phyloP scores from a whole-genome alignment of 2,888 invertebrate species.

The Clanis bilineata region DNA sequence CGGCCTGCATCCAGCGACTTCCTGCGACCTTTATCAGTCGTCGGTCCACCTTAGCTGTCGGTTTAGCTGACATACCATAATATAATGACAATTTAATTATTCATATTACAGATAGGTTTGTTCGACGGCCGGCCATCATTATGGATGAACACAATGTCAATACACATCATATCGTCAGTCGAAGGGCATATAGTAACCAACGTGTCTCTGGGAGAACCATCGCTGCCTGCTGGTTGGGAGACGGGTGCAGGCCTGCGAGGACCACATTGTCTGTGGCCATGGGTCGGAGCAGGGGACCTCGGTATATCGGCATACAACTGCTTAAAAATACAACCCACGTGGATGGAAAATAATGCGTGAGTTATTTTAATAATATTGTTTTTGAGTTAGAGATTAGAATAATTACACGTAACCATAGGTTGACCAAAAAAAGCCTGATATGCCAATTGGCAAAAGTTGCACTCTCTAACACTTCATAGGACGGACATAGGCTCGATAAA shows the following conservation, averaged over 20 bases:
- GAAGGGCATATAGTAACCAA: slow-evolving; percentile 77
- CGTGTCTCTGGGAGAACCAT: slow-evolving; percentile 78
- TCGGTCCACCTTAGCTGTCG: too few species aligned
- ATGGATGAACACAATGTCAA: slow-evolving; percentile 67
- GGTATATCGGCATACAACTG: slow-evolving; percentile 85
- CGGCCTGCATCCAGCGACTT: too few species aligned
- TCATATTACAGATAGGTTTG: slow-evolving; percentile 69
- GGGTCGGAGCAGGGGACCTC: slow-evolving; percentile 85
- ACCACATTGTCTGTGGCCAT: slow-evolving; percentile 85
- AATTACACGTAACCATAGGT: too few species aligned
- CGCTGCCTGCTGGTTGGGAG: slow-evolving; percentile 84
- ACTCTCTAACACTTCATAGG: too few species aligned
- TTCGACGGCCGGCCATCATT: slow-evolving; percentile 58
- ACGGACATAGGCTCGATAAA: too few species aligned
- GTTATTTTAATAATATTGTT: slow-evolving; percentile 25
- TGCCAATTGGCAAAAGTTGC: too few species aligned
- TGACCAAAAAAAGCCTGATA: too few species aligned
- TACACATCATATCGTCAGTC: slow-evolving; percentile 52
- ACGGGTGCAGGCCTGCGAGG: slow-evolving; percentile 61
- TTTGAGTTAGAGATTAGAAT: too few species aligned
- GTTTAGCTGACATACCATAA: too few species aligned
- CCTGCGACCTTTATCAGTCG: too few species aligned
- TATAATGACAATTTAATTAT: too few species aligned
- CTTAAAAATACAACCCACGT: slow-evolving; percentile 90
- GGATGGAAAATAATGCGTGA: slow-evolving; percentile 88